Base-by-base conservation (phyloP, 2,888 invertebrate species). In the Oscheius sp. region DNA sequence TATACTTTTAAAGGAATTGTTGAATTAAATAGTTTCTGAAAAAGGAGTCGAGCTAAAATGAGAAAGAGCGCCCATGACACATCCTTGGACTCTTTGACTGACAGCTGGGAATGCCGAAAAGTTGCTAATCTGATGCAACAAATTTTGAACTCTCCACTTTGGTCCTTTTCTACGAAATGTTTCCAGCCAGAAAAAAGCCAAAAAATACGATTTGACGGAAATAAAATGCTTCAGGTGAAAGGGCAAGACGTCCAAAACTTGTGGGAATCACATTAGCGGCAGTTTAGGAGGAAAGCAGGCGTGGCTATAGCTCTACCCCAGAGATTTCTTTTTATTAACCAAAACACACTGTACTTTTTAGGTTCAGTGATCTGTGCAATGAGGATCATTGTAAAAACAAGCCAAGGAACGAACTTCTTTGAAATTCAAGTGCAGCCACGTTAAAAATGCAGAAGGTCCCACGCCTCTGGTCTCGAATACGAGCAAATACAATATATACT, bases 211-310 rank as follows among this genome's bases (percentile, higher is more conserved):
- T n/a, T 35, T 35, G 35, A 35, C 3, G 35, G 35, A 35, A 35
- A 41, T 41, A 35, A 63, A 45, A 25, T 63, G 63, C 45, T 43
- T 2, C 23, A 52, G 66, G 66, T 66, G 52, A 66, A 66, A 49
- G 66, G 29, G 49, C 66, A 66, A 25, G 21, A 18, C 18, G 46
- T 64, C 64, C 52, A 16, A 25, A 35, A 25, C 23, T 29, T 35
- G n/a, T 66, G 66, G 61, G 66, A 66, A 66, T 66, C 66, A 52
- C 52, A 66, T 66, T 66, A 66, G 66, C 66, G 66, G 66, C 63
- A 49, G 52, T 66, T 66, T 66, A 66, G 66, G 49, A 66, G 52
- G n/a, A 49, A 66, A 66, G 52, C 66, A 35, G 66, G 66, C 66
- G 66, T 25, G 35, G 66, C 27, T 27, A 12, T 16, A 49, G 52